Percentiles rank a stretch among this genome's conserved stretches.
Evolutionary conservation across 1,140 invertebrate species (phyloP).

Genomic region (Aporrectodea caliginosa): DNA sequence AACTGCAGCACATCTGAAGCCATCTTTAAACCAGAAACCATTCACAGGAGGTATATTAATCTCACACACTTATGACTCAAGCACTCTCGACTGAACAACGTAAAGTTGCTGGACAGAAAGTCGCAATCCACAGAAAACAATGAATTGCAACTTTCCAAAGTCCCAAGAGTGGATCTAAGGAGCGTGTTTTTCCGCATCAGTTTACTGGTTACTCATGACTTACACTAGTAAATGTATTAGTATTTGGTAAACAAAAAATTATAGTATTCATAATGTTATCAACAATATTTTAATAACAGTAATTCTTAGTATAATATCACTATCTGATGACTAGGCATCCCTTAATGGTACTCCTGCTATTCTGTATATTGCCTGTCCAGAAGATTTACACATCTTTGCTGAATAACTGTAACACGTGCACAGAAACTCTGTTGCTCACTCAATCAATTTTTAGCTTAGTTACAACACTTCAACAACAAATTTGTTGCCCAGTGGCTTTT

Average conservation of each 20-base stretch:
- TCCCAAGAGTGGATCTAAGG: conserved; percentile 44
- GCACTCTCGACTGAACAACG: conserved; percentile 40
- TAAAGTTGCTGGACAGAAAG: conserved; percentile 34
- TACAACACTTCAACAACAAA: neutral
- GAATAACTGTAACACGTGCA: too few relatives aligned
- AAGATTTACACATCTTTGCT: too few relatives aligned
- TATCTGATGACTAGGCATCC: too few relatives aligned
- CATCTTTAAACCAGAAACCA: neutral
- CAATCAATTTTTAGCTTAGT: neutral
- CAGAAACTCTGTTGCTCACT: too few relatives aligned
- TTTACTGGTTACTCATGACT: neutral
- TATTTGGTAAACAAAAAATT: neutral
- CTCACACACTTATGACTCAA: conserved; percentile 45
- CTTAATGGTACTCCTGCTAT: too few relatives aligned
- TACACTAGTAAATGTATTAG: neutral
- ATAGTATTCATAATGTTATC: neutral
- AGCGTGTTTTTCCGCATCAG: conserved; percentile 18
- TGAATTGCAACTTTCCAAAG: neutral
- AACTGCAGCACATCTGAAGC: neutral
- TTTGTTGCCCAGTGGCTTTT: neutral
- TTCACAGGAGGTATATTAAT: conserved; percentile 39
- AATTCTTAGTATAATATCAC: too few relatives aligned
- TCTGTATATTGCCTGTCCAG: too few relatives aligned
- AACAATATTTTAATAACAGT: neutral
- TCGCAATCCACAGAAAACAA: conserved; percentile 7